A percentile compares a stretch with the other conserved stretches of the same genome.
Evolutionary conservation across 2,113 vertebrate genomes (phyloP).

Genomic region (Callocephalon fimbriatum): DNA sequence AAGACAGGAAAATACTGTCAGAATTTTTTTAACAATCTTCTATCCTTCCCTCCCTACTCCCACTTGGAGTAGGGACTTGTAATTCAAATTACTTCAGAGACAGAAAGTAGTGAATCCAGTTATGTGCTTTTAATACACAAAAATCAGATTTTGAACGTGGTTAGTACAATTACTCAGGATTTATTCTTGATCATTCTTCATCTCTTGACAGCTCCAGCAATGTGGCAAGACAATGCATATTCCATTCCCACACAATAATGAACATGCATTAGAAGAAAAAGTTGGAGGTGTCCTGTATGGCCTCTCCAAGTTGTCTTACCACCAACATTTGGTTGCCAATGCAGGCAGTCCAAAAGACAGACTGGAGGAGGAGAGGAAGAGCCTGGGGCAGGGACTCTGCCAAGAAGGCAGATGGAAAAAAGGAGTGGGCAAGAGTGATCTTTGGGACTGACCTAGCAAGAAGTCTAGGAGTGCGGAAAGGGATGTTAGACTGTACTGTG

Average conservation of each 20-base stretch:
- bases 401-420: neutral
- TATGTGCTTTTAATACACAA: neutral
- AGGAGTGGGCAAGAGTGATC: neutral
- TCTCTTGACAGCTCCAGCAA: constrained; percentile 31
- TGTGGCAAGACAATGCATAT: neutral
- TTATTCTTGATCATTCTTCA: neutral
- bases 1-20: neutral
- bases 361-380: neutral
- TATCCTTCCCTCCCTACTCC: neutral
- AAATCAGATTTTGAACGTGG: neutral
- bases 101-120: neutral
- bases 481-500: neutral
- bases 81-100: neutral
- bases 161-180: neutral
- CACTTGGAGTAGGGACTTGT: neutral
- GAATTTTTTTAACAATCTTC: neutral
- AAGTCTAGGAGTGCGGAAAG: neutral
- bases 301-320: neutral
- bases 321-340: neutral
- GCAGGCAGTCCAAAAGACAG: neutral
- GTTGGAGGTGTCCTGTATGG: neutral
- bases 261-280: neutral
- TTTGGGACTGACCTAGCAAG: neutral
- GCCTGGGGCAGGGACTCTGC: neutral
- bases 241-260: neutral